Evolutionary conservation across 2,113 vertebrate species (phyloP).

Genomic region (Synchiropus splendidus): DNA sequence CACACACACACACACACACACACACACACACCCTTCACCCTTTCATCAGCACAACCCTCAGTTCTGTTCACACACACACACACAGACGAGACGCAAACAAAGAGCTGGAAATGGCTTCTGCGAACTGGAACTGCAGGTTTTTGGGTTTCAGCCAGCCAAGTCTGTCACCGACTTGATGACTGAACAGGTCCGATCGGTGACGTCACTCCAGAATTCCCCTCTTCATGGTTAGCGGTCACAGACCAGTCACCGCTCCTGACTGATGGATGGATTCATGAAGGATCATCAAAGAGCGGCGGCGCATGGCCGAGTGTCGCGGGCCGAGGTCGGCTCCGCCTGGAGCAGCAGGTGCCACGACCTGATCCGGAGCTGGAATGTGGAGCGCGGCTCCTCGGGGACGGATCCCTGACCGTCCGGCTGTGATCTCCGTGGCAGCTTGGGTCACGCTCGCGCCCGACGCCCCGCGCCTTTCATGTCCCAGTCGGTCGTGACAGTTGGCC

Average conservation of each 20-base stretch:
- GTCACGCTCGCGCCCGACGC: slow-evolving; percentile 31
- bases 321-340: too few species aligned
- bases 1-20: too few species aligned
- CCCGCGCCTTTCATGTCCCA: slow-evolving; percentile 51
- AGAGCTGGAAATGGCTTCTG: slow-evolving; percentile 28
- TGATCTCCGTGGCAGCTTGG: slow-evolving; percentile 33
- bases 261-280: too few species aligned
- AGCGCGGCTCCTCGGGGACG: slow-evolving; percentile 27
- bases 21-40: slow-evolving; percentile 14
- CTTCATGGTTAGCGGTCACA: too few species aligned
- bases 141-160: slow-evolving; percentile 14
- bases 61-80: slow-evolving; percentile 14
- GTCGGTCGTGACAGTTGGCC: slow-evolving; percentile 53
- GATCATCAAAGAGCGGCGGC: too few species aligned
- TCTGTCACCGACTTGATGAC: slow-evolving; percentile 35
- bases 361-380: slow-evolving; percentile 20
- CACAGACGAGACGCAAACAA: slow-evolving; percentile 13
- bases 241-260: too few species aligned
- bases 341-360: slow-evolving; percentile 30
- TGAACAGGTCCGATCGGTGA: slow-evolving; percentile 44
- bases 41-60: slow-evolving; percentile 41
- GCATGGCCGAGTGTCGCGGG: slow-evolving; percentile 8
- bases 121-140: slow-evolving; percentile 46
- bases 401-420: slow-evolving; percentile 31
- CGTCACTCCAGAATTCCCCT: slow-evolving; percentile 44